Conservation (phyloP, 2,888 invertebrate genomes). For the Timandra comae region DNA sequence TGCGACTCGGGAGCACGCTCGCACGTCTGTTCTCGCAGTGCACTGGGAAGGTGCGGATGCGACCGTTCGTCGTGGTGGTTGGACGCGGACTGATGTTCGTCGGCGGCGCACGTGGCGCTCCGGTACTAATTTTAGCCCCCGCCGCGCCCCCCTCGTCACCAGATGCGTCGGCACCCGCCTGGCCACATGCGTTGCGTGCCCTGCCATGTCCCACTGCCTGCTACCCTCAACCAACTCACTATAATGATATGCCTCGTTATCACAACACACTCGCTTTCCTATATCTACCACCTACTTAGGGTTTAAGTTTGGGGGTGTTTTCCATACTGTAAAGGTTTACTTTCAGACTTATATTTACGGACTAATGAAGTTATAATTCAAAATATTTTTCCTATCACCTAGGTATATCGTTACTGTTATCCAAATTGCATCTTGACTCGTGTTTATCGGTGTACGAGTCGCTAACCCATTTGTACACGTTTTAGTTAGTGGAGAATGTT, state of each 20-base stretch:
- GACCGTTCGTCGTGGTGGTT: constrained; percentile 53
- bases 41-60: constrained; percentile 38
- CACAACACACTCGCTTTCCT: no score
- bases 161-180: constrained; percentile 61
- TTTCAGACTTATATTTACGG: no score
- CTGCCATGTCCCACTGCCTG: constrained; percentile 56
- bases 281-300: no score
- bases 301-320: no score
- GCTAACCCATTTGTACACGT: constrained; percentile 16
- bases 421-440: constrained; percentile 5
- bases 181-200: constrained; percentile 71
- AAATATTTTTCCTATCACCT: no score
- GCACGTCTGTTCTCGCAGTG: constrained; percentile 44
- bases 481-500: constrained; percentile 13
- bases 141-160: constrained; percentile 72
- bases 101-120: constrained; percentile 70
- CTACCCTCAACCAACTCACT: constrained; percentile 52
- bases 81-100: constrained; percentile 63
- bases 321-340: no score
- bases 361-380: no score
- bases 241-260: constrained; percentile 71
- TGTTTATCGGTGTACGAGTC: constrained; percentile 11
- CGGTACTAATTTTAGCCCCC: constrained; percentile 78
- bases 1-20: constrained; percentile 37
- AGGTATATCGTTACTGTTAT: constrained; percentile 15